Conservation (phyloP, 2,113 vertebrate species). For the Sceloporus tristichus region DNA sequence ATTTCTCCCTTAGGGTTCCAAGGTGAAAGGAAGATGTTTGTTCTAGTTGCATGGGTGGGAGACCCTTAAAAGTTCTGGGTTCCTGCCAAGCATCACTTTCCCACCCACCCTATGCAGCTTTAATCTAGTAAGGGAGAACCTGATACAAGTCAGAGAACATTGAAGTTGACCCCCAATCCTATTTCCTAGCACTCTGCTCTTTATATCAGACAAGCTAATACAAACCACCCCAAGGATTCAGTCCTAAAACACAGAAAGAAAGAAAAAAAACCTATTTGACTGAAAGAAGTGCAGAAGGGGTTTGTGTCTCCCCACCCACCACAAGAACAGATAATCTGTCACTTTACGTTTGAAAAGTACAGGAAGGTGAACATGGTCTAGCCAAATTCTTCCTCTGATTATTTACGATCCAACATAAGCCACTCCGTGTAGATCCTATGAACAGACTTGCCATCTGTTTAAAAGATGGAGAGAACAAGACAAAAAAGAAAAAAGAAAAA, state of each 20-base stretch:
- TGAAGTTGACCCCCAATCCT: not conserved
- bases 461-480: constrained; percentile 31
- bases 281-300: not conserved
- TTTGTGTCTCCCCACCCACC: too few species aligned
- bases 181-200: not conserved
- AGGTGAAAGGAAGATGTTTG: not conserved
- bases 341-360: constrained; percentile 10
- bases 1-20: not conserved
- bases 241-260: not conserved
- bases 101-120: too few species aligned
- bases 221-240: not conserved
- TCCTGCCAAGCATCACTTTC: not conserved
- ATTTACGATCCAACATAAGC: constrained; percentile 18
- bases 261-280: too few species aligned
- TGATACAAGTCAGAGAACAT: not conserved
- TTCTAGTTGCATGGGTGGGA: not conserved
- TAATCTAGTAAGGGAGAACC: not conserved
- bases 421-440: constrained; percentile 22
- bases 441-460: constrained; percentile 46
- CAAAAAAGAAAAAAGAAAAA: constrained; percentile 40
- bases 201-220: not conserved
- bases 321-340: not conserved
- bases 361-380: not conserved
- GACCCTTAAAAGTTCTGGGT: not conserved
- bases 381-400: not conserved